Evolutionary conservation across 2,113 vertebrate species (phyloP).

Genomic region (Silurus asotus): DNA sequence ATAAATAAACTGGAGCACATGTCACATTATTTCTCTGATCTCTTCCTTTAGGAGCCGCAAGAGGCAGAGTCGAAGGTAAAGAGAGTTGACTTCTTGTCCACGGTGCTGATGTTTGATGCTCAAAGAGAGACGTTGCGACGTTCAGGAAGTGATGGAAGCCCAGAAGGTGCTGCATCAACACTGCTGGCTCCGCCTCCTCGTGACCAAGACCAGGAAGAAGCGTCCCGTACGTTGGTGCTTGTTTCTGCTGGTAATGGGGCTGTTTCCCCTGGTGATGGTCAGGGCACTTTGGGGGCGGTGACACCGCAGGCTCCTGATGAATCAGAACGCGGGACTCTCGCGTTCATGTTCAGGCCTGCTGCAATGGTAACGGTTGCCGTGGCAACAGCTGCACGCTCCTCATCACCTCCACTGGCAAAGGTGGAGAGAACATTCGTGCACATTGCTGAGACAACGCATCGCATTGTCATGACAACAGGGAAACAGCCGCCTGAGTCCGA

Average conservation of each 20-base stretch:
- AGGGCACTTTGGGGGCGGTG: conserved; percentile 81
- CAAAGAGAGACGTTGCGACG: conserved; percentile 19
- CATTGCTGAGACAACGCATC: conserved; percentile 84
- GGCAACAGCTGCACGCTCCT: conserved; percentile 65
- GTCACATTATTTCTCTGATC: not conserved
- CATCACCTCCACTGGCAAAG: conserved; percentile 87
- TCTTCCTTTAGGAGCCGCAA: conserved; percentile 31
- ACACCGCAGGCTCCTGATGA: conserved; percentile 85
- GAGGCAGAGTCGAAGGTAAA: conserved; percentile 64
- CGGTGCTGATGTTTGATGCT: conserved; percentile 66
- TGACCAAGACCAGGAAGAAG: conserved; percentile 85
- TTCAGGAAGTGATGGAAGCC: conserved; percentile 66
- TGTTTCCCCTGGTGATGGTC: conserved; percentile 78
- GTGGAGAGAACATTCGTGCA: conserved; percentile 87
- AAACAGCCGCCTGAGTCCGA: conserved; percentile 50
- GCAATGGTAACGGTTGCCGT: conserved; percentile 36
- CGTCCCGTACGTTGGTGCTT: conserved; percentile 85
- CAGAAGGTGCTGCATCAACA: conserved; percentile 79
- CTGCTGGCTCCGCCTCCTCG: conserved; percentile 80
- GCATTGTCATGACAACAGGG: conserved; percentile 79
- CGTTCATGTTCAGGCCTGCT: conserved; percentile 79
- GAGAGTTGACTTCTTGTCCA: conserved; percentile 80
- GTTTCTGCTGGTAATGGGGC: conserved; percentile 85
- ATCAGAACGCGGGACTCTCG: conserved; percentile 81
- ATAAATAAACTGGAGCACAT: not conserved